Evolutionary conservation across 92 coral and sea anemone genomes (phyloP), one percentile per base, ranked within the genome.

Genomic region (Porites cylindrica): DNA sequence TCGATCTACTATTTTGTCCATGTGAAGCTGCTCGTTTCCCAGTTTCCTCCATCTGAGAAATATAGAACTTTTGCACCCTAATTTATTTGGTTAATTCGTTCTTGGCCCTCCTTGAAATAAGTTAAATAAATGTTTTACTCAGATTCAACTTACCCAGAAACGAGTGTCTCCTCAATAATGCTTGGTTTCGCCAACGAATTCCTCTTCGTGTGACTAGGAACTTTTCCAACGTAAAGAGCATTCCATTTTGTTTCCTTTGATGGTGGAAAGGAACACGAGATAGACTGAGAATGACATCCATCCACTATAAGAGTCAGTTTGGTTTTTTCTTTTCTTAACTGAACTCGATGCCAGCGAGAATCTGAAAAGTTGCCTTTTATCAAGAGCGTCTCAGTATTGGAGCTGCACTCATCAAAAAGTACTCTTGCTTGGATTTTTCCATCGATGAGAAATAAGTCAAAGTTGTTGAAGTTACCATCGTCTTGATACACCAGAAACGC

Each of bases 171-270:
- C 64, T 14, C 29, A 8, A 67, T 85, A 14, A 93, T 79, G 18
- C 88, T 87, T 47, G 96, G 98, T 51, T 84, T 90, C 23, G 87
- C 95, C 71, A 94, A 38, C 9, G 74, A 78, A 80, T 88, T 88
- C 47, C 62, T n/a, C 24, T 2, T 72, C 51, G 82, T 19, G 10
- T 11, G 21, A 60, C 65, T 14, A 12, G 92, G 93, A 70, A 94
- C 79, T 58, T 78, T 85, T 7, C 96, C 98, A 38, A 92, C 90
- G 77, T 92, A 92, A 16, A 94, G 87, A 75, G 51, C 78, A n/a
- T 78, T 47, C 66, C 90, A 87, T 12, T 18, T 75, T 47, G 85
- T 81, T 81, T 65, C 64, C n/a, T 60, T 76, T n/a, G 85, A 66
- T 51, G 72, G 65, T 11, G 76, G 51, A 56, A 62, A n/a, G 10